Evolutionary conservation across 2,113 vertebrate species (phyloP).

Genomic region (Mesoclemmys tuberculata): DNA sequence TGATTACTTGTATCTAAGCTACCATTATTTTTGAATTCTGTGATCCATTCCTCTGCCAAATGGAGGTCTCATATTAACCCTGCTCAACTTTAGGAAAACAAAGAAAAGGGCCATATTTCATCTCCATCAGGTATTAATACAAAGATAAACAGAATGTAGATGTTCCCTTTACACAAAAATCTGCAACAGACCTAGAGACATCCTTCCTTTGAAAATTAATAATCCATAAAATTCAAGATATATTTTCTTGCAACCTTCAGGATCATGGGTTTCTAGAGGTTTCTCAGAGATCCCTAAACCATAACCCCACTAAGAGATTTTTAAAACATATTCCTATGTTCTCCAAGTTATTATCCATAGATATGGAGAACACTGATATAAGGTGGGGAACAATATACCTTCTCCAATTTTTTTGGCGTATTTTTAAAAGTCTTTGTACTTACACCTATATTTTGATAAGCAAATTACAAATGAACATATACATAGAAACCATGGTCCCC

Average conservation of each 20-base stretch:
- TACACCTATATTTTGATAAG: slow-evolving; percentile 52
- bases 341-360: background rate
- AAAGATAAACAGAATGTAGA: background rate
- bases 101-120: background rate
- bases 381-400: background rate
- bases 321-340: background rate
- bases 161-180: background rate
- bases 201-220: background rate
- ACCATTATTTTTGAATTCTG: background rate
- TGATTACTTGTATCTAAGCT: background rate
- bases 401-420: slow-evolving; percentile 9
- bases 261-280: background rate
- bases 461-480: background rate
- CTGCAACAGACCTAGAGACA: background rate
- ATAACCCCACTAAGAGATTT: background rate
- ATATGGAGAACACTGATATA: background rate
- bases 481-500: slow-evolving; percentile 30
- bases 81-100: background rate
- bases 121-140: background rate
- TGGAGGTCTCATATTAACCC: background rate
- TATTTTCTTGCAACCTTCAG: background rate
- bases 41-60: background rate
- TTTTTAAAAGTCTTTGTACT: background rate
- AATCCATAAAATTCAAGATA: background rate
- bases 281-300: background rate